Conservation (phyloP, 2,113 vertebrate genomes). For the Pseudonaja textilis region DNA sequence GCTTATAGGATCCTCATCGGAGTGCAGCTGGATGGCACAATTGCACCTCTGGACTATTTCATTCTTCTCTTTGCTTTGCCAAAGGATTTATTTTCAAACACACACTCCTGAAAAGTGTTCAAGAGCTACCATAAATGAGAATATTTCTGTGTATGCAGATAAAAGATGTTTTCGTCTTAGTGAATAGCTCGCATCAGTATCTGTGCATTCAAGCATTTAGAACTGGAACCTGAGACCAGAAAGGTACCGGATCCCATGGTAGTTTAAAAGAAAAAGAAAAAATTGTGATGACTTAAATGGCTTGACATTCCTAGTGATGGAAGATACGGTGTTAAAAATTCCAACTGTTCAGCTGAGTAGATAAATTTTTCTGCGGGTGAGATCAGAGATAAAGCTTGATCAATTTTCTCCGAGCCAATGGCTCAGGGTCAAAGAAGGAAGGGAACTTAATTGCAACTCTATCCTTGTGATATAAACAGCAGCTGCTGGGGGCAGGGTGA, state of each 20-base stretch:
- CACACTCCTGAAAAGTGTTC: background rate
- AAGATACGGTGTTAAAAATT: background rate
- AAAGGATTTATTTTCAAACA: background rate
- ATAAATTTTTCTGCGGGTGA: slow-evolving; percentile 1
- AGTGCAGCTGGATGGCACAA: background rate
- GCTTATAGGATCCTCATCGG: background rate
- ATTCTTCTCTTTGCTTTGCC: background rate
- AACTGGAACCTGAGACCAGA: background rate
- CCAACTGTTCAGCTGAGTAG: background rate
- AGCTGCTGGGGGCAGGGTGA: background rate
- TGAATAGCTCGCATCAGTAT: background rate
- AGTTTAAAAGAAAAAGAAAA: background rate
- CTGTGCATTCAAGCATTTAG: background rate
- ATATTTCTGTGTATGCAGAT: background rate
- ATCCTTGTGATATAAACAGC: background rate
- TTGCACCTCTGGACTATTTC: background rate
- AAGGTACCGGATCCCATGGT: background rate
- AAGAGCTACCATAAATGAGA: background rate
- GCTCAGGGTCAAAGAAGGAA: background rate
- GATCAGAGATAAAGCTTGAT: background rate
- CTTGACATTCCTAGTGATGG: background rate
- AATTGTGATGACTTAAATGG: background rate
- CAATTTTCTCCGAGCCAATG: background rate
- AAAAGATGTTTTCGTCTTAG: background rate
- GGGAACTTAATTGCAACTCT: background rate